A percentile compares a stretch with the other conserved stretches of the same genome.
phyloP scores from a whole-genome alignment of 2,888 invertebrate species.

The Vandiemenella viatica region DNA sequence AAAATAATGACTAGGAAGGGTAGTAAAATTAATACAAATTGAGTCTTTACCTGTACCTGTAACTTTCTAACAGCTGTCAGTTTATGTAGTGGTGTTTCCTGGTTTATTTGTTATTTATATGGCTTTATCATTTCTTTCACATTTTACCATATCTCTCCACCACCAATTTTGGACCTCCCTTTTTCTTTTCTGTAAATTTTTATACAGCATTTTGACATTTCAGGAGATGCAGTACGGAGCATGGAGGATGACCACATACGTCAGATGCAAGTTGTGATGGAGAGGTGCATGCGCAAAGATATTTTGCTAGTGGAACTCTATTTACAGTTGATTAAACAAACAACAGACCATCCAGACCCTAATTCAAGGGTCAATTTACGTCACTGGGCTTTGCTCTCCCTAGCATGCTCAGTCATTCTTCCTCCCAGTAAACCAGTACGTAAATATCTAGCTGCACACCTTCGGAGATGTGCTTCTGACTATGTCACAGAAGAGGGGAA shows the following conservation, averaged over 20 bases:
- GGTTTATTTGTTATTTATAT: no score
- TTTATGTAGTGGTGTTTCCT: no score
- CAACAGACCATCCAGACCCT: constrained; percentile 83
- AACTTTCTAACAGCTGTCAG: no score
- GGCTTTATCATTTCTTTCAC: no score
- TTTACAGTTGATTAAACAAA: constrained; percentile 83
- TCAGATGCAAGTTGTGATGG: constrained; percentile 76
- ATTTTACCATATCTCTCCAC: no score
- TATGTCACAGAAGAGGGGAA: constrained; percentile 86
- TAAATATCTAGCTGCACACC: constrained; percentile 74
- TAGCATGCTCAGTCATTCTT: constrained; percentile 66
- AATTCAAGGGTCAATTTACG: constrained; percentile 72
- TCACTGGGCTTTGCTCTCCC: constrained; percentile 80
- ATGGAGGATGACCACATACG: constrained; percentile 80
- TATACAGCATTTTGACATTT: no score
- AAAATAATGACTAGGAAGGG: no score
- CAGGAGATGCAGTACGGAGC: constrained; percentile 44
- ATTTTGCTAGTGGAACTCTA: constrained; percentile 77
- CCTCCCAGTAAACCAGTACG: constrained; percentile 76
- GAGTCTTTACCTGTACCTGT: no score
- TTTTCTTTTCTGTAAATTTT: no score
- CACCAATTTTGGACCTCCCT: no score
- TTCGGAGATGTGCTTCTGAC: constrained; percentile 76
- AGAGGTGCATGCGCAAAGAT: constrained; percentile 81
- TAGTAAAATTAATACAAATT: no score